Conservation (phyloP, 2,888 invertebrate genomes). For the Phasia obesa region DNA sequence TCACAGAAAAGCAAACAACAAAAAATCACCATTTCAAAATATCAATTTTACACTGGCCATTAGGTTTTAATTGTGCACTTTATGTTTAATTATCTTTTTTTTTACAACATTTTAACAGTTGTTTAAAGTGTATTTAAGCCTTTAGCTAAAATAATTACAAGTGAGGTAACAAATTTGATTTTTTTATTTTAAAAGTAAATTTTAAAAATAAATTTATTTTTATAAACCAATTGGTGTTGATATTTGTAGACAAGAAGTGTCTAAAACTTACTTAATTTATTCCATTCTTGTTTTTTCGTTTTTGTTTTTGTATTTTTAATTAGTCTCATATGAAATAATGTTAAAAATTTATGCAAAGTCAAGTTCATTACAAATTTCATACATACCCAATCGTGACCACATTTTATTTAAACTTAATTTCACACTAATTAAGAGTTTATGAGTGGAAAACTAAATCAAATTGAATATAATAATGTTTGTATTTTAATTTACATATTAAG, state of each 20-base stretch:
- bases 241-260: too few relatives aligned
- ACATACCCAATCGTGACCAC: conserved; percentile 1
- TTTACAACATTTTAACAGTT: background rate
- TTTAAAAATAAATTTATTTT: background rate
- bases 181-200: background rate
- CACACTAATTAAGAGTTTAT: conserved; percentile 56
- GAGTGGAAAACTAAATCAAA: background rate
- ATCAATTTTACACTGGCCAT: background rate
- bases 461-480: too few relatives aligned
- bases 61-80: background rate
- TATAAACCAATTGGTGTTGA: background rate
- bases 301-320: background rate
- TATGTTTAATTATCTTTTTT: background rate
- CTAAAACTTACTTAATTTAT: too few relatives aligned
- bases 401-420: conserved; percentile 37
- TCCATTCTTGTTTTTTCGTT: too few relatives aligned
- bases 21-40: too few relatives aligned
- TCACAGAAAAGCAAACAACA: too few relatives aligned
- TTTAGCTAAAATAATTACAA: background rate
- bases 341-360: conserved; percentile 31
- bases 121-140: background rate
- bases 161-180: background rate
- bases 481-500: too few relatives aligned
- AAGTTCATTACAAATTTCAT: conserved; percentile 42
- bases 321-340: background rate